These are phyloP conservation scores for Sericinus montela DNA, from an alignment of 2,888 invertebrate genomes.

Conservation along the genomic window DNA sequence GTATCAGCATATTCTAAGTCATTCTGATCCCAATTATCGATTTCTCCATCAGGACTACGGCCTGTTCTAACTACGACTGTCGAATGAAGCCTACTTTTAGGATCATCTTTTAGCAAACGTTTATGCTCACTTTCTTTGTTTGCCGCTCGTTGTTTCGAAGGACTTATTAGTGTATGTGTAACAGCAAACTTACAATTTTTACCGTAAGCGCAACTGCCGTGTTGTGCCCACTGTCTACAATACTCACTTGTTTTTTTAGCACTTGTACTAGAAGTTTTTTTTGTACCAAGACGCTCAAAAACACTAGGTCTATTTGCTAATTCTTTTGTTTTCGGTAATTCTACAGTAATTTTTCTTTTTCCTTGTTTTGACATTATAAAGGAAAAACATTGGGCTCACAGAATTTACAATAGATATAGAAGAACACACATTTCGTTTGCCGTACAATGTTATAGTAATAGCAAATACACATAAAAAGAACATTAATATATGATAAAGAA, in stretches of 20 bases:
- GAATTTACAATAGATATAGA: slow-evolving; percentile 39
- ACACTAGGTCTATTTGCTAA: slow-evolving; percentile 86
- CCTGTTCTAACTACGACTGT: slow-evolving; percentile 80
- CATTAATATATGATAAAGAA: not conserved
- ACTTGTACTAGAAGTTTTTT: slow-evolving; percentile 79
- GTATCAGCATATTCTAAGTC: slow-evolving; percentile 90
- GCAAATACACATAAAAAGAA: not conserved
- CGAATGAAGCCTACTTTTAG: slow-evolving; percentile 82
- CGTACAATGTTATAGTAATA: slow-evolving; percentile 19
- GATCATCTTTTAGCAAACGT: slow-evolving; percentile 78
- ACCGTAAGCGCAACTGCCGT: slow-evolving; percentile 88
- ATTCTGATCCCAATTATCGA: slow-evolving; percentile 88
- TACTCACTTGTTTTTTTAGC: slow-evolving; percentile 81
- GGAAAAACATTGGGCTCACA: slow-evolving; percentile 68
- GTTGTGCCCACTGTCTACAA: slow-evolving; percentile 88
- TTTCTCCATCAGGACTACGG: slow-evolving; percentile 82
- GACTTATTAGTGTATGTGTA: slow-evolving; percentile 86
- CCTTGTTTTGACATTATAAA: slow-evolving; percentile 81
- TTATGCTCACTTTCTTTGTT: slow-evolving; percentile 81
- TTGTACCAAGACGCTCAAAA: slow-evolving; percentile 89
- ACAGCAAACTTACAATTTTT: slow-evolving; percentile 88
- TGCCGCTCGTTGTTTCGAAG: slow-evolving; percentile 84
- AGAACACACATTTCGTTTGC: slow-evolving; percentile 39
- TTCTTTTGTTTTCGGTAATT: slow-evolving; percentile 84
- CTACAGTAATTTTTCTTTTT: slow-evolving; percentile 88